Base-by-base conservation (phyloP, 2,888 invertebrate genomes). In the Patella ulyssiponensis region DNA sequence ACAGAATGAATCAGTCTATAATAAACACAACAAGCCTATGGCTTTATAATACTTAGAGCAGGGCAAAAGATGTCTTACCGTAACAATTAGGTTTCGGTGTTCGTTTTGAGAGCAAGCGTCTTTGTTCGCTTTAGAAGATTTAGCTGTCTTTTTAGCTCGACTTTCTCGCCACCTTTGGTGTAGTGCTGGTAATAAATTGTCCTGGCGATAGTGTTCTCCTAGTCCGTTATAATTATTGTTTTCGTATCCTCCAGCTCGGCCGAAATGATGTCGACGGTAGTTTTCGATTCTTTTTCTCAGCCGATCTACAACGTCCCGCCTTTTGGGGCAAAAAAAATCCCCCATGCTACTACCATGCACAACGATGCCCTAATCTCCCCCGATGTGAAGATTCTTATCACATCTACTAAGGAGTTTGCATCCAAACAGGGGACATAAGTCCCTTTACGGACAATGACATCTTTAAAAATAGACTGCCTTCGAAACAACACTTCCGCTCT, bases 161-260 rank as follows among this genome's bases (percentile, higher is more conserved):
- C 95, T 95, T 92, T 98, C 98, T 87, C 97, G 94, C 92, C 95
- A 97, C 83, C 96, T 94, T 92, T 97, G 97, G 92, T 96, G 96
- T 82, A 98, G 93, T 83, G 96, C 94, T 33, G 78, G 78, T 14
- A 64, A 23, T 86, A 95, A 94, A 58, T 97, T 97, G 92, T 97
- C 97, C 92, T 97, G 95, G 87, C 96, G 95, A 91, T 97, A 96
- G 91, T 97, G 97, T 90, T 97, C 97, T 93, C 96, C 96, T 81
- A 96, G 94, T 69, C 96, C 96, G 90, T 74, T 94, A 96, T 92
- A 96, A 96, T 83, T 96, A 95, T 91, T 96, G 96, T 44, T 44
- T 91, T 96, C 96, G 93, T 96, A 97, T 82, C 97, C 94, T 81
- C 96, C 96, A 90, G 95, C 95, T 91, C 96, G 96, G 90, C 96